A percentile compares a stretch with the other conserved stretches of the same genome.
These are phyloP conservation scores for Oithona nana DNA, from an alignment of 2,888 invertebrate species.

Conservation along the genomic window DNA sequence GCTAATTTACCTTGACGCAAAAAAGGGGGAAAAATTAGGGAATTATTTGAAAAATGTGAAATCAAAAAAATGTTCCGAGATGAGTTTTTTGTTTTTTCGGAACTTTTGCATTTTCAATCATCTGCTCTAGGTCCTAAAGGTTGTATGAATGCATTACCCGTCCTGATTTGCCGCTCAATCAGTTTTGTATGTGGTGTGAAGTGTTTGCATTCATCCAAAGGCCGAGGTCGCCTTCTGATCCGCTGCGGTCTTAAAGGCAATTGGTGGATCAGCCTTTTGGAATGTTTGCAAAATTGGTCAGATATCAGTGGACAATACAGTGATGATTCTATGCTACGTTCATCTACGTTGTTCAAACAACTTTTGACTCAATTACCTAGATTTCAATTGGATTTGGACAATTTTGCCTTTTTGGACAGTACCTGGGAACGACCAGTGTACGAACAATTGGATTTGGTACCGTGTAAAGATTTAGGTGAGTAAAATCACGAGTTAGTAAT, in stretches of 20 bases:
- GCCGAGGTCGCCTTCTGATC: background rate
- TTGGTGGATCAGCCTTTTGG: background rate
- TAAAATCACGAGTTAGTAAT: too few species aligned
- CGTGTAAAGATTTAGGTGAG: constrained; percentile 40
- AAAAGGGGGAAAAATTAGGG: too few species aligned
- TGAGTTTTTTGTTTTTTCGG: too few species aligned
- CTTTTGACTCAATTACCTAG: background rate
- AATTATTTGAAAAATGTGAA: too few species aligned
- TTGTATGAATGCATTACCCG: background rate
- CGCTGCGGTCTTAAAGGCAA: background rate
- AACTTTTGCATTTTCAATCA: background rate
- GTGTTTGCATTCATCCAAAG: background rate
- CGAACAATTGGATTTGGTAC: constrained; percentile 38
- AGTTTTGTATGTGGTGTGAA: background rate
- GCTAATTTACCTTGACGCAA: too few species aligned
- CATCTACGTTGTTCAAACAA: background rate
- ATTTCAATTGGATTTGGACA: constrained; percentile 36
- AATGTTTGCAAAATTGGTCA: background rate
- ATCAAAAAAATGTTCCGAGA: too few species aligned
- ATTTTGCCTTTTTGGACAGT: constrained; percentile 40
- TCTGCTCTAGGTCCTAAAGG: background rate
- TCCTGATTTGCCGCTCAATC: background rate
- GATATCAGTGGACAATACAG: background rate
- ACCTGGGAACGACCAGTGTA: constrained; percentile 41
- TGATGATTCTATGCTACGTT: background rate